Conservation (phyloP, 2,113 vertebrate genomes). For the Vicugna pacos region DNA sequence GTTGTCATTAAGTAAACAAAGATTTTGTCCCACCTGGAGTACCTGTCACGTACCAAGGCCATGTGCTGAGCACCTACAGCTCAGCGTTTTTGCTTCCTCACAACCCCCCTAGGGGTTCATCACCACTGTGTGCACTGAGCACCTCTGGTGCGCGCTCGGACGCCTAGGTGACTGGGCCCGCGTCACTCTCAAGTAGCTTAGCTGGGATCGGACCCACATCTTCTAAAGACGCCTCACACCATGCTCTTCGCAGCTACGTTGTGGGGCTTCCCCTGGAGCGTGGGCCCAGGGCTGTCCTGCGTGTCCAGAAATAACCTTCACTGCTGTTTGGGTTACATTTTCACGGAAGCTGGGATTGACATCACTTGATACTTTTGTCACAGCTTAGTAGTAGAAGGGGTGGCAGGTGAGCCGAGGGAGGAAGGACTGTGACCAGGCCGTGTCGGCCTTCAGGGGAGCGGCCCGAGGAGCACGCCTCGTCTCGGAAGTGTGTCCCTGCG, state of each 20-base stretch:
- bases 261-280: background rate
- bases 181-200: background rate
- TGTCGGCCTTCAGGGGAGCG: background rate
- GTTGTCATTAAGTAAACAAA: background rate
- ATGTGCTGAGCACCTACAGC: background rate
- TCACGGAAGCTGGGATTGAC: background rate
- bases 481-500: background rate
- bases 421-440: background rate
- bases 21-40: accelerated
- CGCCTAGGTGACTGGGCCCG: background rate
- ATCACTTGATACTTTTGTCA: background rate
- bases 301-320: background rate
- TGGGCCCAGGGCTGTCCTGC: background rate
- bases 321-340: background rate
- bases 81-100: background rate
- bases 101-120: background rate
- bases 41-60: background rate
- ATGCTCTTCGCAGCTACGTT: background rate
- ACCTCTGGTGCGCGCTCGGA: background rate
- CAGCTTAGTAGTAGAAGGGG: background rate
- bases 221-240: background rate
- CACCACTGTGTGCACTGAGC: accelerated
- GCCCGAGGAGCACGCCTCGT: background rate
- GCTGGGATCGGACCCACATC: background rate
- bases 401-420: background rate